A percentile compares a stretch with the other conserved stretches of the same genome.
These are phyloP conservation scores for Bombus superbus DNA, from an alignment of 1,140 invertebrate genomes.

Conservation along the genomic window DNA sequence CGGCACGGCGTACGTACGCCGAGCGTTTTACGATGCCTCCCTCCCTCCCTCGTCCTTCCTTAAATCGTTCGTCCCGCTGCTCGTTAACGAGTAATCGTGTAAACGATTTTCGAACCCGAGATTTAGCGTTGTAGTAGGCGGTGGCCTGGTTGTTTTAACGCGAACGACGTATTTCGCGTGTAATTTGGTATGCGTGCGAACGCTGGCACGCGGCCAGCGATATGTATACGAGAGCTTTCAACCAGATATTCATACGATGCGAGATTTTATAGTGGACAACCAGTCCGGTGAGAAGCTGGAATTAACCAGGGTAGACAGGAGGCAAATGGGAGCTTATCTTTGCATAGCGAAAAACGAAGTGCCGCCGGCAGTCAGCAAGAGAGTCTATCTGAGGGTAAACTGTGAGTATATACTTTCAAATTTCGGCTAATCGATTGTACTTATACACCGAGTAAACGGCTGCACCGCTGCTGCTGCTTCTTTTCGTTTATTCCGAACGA, in stretches of 20 bases:
- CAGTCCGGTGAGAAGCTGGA: constrained; percentile 85
- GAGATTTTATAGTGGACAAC: constrained; percentile 82
- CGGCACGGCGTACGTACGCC: no score
- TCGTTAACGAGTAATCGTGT: neutral
- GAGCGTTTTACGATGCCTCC: no score
- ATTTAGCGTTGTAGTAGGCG: constrained; percentile 26
- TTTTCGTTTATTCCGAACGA: neutral
- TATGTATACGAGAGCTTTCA: constrained; percentile 62
- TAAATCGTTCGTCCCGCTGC: neutral
- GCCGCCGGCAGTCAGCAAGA: constrained; percentile 89
- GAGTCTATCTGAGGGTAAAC: constrained; percentile 89
- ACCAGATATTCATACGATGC: constrained; percentile 68
- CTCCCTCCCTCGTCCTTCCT: neutral
- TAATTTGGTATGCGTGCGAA: constrained; percentile 60
- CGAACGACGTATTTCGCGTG: constrained; percentile 54
- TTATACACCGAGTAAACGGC: no score
- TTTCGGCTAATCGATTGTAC: neutral
- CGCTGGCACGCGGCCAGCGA: constrained; percentile 44
- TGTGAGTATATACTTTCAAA: constrained; percentile 85
- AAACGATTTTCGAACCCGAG: constrained; percentile 4
- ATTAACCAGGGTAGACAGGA: constrained; percentile 86
- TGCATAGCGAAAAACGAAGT: constrained; percentile 91
- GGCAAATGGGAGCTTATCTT: constrained; percentile 89
- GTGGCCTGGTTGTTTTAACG: constrained; percentile 38
- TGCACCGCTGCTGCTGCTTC: neutral